Conservation (phyloP, 2,113 vertebrate genomes). For the Mugil cephalus region DNA sequence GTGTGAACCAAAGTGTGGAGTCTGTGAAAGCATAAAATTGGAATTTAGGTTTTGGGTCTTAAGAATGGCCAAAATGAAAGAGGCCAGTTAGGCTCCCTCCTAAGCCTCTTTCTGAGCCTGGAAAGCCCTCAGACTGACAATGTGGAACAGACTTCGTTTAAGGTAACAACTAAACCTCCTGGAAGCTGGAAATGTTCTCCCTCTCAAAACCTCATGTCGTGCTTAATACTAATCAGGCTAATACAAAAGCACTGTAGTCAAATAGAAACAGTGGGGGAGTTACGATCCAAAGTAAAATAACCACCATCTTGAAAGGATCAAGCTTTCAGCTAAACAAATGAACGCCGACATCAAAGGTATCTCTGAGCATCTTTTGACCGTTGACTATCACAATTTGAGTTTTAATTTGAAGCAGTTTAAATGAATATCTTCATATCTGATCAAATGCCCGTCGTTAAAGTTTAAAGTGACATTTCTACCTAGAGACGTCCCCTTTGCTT, state of each 20-base stretch:
- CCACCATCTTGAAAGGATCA: conserved; percentile 59
- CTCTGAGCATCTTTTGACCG: conserved; percentile 8
- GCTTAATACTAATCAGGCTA: conserved; percentile 55
- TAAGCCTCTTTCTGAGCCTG: conserved; percentile 48
- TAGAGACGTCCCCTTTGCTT: background rate
- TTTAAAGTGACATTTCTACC: background rate
- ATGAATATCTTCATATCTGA: conserved; percentile 1
- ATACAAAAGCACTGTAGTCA: conserved; percentile 59
- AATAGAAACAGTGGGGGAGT: conserved; percentile 40
- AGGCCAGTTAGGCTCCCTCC: conserved; percentile 11
- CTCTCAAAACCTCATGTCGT: conserved; percentile 58
- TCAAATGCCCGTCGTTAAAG: conserved; percentile 1
- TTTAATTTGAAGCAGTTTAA: background rate
- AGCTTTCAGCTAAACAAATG: conserved; percentile 40
- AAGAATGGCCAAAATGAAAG: conserved; percentile 48
- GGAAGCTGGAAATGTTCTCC: conserved; percentile 28
- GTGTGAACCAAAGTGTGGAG: conserved; percentile 43
- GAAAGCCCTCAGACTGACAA: conserved; percentile 32
- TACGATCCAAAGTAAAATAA: conserved; percentile 50
- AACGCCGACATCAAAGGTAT: conserved; percentile 49
- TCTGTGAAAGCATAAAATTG: conserved; percentile 43
- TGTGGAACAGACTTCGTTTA: conserved; percentile 33
- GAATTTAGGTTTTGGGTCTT: conserved; percentile 45
- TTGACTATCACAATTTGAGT: background rate
- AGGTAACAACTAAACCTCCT: conserved; percentile 45